Percentiles rank a stretch among this genome's conserved stretches.
Evolutionary conservation across 2,113 vertebrate species (phyloP).

Genomic region (Poecile atricapillus): DNA sequence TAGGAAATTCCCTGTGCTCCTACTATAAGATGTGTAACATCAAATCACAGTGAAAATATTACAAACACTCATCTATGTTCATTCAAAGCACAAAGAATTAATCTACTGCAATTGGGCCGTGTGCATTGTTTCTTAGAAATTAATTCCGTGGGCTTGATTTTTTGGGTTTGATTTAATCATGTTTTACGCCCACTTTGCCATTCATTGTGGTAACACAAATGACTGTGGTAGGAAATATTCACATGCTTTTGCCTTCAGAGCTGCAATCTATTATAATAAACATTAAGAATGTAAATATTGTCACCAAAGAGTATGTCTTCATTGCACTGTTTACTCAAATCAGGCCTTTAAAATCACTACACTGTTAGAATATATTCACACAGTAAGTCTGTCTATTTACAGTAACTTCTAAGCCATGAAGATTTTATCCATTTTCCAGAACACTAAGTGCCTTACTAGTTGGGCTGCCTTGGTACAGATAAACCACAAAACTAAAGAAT

Average conservation of each 20-base stretch:
- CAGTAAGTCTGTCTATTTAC: not conserved
- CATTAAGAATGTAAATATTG: not conserved
- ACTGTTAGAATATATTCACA: not conserved
- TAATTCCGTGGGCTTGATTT: conserved; percentile 14
- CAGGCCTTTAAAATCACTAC: not conserved
- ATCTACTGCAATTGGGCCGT: not conserved
- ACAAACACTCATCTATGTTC: not conserved
- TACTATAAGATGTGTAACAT: not conserved
- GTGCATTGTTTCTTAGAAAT: conserved; percentile 16
- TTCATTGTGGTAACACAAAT: conserved; percentile 29
- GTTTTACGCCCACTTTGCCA: conserved; percentile 31
- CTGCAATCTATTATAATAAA: not conserved
- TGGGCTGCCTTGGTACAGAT: not conserved
- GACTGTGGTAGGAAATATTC: not conserved
- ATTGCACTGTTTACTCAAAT: not conserved
- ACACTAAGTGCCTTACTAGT: not conserved
- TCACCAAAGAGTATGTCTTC: not conserved
- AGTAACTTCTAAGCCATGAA: not conserved
- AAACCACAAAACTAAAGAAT: not conserved
- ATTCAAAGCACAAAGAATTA: conserved; percentile 8
- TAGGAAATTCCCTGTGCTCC: not conserved
- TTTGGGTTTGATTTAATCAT: not conserved
- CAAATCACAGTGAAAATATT: not conserved
- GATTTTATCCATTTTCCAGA: not conserved
- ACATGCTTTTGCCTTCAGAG: conserved; percentile 5